Percentiles rank a stretch among this genome's conserved stretches.
These are phyloP conservation scores for Mesoclemmys tuberculata DNA, from an alignment of 2,113 vertebrate species.

Conservation along the genomic window DNA sequence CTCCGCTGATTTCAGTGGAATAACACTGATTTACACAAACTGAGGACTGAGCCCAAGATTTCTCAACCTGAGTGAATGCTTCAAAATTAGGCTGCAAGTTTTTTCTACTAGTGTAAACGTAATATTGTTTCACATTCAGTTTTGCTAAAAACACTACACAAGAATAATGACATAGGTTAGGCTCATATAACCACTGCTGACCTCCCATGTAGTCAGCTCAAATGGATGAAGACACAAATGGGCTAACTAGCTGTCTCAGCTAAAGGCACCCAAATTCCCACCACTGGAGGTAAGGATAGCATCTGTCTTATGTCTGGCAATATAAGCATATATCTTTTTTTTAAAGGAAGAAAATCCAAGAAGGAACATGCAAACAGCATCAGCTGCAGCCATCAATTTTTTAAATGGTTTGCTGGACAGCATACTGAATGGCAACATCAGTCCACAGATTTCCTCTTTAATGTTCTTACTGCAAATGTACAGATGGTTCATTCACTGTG, in stretches of 20 bases:
- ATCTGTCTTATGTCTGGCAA: background rate
- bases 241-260: background rate
- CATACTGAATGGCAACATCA: background rate
- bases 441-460: background rate
- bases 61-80: background rate
- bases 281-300: background rate
- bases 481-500: constrained; percentile 27
- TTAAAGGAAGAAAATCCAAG: background rate
- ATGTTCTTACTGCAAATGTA: background rate
- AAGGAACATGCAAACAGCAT: background rate
- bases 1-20: background rate
- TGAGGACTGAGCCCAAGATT: background rate
- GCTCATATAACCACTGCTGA: background rate
- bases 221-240: background rate
- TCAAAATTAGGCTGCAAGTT: background rate
- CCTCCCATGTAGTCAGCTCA: background rate
- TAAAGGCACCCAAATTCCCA: background rate
- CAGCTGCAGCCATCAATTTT: background rate
- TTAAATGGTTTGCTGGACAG: constrained; percentile 3
- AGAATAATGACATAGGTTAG: background rate
- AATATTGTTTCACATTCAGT: background rate
- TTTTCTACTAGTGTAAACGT: background rate
- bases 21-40: background rate
- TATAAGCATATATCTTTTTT: background rate
- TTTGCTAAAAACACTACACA: background rate